Conservation (phyloP, 2,113 vertebrate species). For the Gorsachius goisagi region DNA sequence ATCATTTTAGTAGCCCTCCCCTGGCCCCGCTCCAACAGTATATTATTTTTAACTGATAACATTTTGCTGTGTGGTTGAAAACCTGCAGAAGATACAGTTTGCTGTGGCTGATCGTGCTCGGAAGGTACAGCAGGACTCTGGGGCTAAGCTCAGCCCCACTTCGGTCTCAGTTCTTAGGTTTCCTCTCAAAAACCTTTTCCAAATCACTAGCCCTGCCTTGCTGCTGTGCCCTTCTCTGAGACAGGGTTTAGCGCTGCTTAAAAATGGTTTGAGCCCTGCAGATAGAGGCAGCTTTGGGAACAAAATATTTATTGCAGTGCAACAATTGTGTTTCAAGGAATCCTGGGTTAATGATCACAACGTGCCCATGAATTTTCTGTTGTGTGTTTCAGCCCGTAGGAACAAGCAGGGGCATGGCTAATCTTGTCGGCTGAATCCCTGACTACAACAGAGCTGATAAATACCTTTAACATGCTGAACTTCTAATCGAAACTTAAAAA, state of each 20-base stretch:
- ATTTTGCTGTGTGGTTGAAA: neutral
- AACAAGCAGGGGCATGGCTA: neutral
- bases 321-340: neutral
- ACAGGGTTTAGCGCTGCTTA: fast-evolving
- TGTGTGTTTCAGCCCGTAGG: neutral
- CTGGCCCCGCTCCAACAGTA: too few relatives aligned
- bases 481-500: neutral
- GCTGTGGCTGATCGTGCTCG: fast-evolving
- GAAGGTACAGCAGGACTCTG: neutral
- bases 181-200: neutral
- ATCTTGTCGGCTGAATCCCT: neutral
- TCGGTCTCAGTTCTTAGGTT: neutral
- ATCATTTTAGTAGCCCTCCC: too few relatives aligned
- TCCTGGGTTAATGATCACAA: neutral
- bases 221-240: too few relatives aligned
- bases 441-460: neutral
- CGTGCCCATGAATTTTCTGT: neutral
- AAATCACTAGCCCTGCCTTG: neutral
- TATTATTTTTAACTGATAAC: neutral
- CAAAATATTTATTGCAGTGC: neutral
- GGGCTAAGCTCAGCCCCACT: fast-evolving
- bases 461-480: neutral
- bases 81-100: neutral
- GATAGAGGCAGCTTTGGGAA: neutral
- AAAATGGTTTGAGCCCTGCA: neutral